These are phyloP conservation scores for Apodemia hepburni DNA, from an alignment of 2,888 invertebrate species.

Conservation along the genomic window DNA sequence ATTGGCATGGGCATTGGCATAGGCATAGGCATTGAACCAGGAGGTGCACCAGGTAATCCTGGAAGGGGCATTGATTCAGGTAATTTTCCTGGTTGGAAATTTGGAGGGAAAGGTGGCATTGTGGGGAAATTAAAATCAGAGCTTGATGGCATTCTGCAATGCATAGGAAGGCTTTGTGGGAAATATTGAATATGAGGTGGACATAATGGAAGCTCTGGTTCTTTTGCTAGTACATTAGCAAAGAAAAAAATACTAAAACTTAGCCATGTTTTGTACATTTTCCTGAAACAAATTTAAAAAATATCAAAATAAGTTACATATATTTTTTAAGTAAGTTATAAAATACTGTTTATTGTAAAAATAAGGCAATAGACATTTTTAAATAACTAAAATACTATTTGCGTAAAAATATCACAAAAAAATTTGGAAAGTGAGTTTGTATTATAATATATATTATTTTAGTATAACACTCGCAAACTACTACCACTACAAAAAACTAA, in stretches of 20 bases:
- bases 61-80: conserved; percentile 39
- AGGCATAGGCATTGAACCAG: conserved; percentile 25
- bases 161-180: conserved; percentile 67
- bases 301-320: neutral
- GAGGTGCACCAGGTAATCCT: conserved; percentile 37
- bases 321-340: too few relatives aligned
- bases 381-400: too few relatives aligned
- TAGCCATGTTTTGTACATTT: neutral
- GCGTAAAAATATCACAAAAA: too few relatives aligned
- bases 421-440: too few relatives aligned
- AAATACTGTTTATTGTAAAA: too few relatives aligned
- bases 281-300: conserved; percentile 3
- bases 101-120: conserved; percentile 37
- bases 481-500: too few relatives aligned
- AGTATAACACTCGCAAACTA: too few relatives aligned
- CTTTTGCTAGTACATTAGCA: conserved; percentile 35
- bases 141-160: conserved; percentile 58
- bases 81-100: conserved; percentile 36
- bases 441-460: too few relatives aligned
- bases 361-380: too few relatives aligned
- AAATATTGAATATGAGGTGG: conserved; percentile 57
- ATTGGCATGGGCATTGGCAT: conserved; percentile 23
- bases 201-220: conserved; percentile 56
- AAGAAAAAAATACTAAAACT: conserved; percentile 35
- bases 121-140: conserved; percentile 30